Evolutionary conservation across 2,797 vertebrate species (phyloP).

Genomic region (Helarctos malayanus): DNA sequence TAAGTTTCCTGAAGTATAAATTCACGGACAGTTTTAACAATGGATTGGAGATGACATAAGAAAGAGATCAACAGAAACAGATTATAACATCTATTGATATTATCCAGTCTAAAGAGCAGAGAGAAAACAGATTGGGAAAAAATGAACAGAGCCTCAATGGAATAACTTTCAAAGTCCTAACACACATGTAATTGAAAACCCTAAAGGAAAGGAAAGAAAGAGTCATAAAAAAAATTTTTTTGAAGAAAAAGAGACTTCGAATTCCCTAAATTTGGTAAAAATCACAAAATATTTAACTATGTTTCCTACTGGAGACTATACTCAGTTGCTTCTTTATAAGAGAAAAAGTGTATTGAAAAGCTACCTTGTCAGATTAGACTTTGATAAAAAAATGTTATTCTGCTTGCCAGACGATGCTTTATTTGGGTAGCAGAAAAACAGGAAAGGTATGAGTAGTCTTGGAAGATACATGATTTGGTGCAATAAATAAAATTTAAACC

Average conservation of each 20-base stretch:
- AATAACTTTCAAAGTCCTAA: neutral
- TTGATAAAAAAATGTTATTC: neutral
- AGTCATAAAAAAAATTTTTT: neutral
- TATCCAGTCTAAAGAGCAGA: neutral
- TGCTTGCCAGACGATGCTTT: neutral
- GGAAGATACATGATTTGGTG: slow-evolving; percentile 39
- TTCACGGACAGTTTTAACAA: neutral
- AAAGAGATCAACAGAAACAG: neutral
- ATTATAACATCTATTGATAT: neutral
- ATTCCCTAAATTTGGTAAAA: neutral
- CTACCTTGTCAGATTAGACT: neutral
- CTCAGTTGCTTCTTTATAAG: neutral
- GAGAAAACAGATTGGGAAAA: neutral
- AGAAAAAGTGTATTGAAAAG: slow-evolving; percentile 2
- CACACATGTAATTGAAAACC: neutral
- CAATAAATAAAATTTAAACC: slow-evolving; percentile 17
- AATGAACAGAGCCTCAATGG: neutral
- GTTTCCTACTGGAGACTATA: neutral
- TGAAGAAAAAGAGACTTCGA: neutral
- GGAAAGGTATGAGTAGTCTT: neutral
- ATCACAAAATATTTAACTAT: neutral
- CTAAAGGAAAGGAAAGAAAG: neutral
- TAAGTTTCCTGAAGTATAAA: neutral
- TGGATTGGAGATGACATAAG: neutral
- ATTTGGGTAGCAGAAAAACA: neutral